Percentiles rank a stretch among this genome's conserved stretches.
These are phyloP conservation scores for Diplolepis rosae DNA, from an alignment of 2,888 invertebrate species.

Conservation along the genomic window DNA sequence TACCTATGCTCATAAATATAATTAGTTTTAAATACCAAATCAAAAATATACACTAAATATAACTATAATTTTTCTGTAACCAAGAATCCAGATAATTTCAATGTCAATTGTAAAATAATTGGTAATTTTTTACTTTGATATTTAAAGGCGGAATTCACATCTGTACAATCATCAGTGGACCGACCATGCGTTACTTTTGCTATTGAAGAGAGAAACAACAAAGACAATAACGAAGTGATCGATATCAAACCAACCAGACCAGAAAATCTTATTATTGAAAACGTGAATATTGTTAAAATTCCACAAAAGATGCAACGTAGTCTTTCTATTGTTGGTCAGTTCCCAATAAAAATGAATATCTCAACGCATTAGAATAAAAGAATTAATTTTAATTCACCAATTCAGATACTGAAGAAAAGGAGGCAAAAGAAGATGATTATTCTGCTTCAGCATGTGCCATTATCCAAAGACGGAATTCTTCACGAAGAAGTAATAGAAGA, in stretches of 20 bases:
- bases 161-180: constrained; percentile 82
- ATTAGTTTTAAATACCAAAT: no score
- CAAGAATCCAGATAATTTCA: no score
- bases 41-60: no score
- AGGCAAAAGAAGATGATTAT: constrained; percentile 85
- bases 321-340: constrained; percentile 51
- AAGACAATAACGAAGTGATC: constrained; percentile 33
- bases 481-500: constrained; percentile 80
- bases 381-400: neutral
- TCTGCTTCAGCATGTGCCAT: constrained; percentile 90
- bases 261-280: neutral
- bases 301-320: constrained; percentile 41
- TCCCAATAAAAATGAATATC: neutral
- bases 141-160: constrained; percentile 76
- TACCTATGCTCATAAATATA: no score
- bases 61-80: no score
- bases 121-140: no score
- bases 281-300: neutral
- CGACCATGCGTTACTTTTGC: constrained; percentile 85
- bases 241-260: constrained; percentile 31
- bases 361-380: no score
- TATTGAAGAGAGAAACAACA: constrained; percentile 72
- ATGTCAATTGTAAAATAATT: no score
- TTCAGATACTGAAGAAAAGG: constrained; percentile 61
- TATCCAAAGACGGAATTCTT: constrained; percentile 85